Evolutionary conservation across 2,888 invertebrate genomes (phyloP).

Genomic region (Drosophila paucipuncta): DNA sequence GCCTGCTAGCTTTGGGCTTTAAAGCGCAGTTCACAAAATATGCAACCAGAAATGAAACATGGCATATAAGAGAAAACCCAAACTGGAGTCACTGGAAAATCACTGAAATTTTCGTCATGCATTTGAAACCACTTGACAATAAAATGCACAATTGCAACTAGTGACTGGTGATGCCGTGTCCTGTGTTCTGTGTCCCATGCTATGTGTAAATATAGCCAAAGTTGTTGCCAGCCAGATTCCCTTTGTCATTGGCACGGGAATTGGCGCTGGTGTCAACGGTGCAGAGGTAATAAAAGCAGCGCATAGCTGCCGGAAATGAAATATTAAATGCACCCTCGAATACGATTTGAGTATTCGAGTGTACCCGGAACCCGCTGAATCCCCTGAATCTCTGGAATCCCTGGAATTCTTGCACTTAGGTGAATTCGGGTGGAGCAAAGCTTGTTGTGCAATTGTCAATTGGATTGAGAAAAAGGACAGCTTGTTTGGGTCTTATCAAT

Average conservation of each 20-base stretch:
- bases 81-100: conserved; percentile 19
- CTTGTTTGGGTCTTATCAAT: conserved; percentile 41
- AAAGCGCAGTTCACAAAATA: conserved; percentile 29
- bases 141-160: conserved; percentile 64
- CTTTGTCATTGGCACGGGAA: conserved; percentile 63
- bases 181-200: conserved; percentile 26
- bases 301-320: conserved; percentile 68
- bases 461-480: conserved; percentile 28
- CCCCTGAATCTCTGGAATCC: background rate
- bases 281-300: conserved; percentile 76
- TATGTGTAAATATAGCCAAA: conserved; percentile 50
- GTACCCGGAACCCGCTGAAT: background rate
- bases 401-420: conserved; percentile 20
- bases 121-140: conserved; percentile 78
- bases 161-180: conserved; percentile 29
- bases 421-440: conserved; percentile 34
- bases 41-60: conserved; percentile 9
- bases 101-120: conserved; percentile 47
- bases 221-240: conserved; percentile 17
- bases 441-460: conserved; percentile 43
- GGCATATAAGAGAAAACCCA: background rate
- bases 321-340: conserved; percentile 73
- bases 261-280: conserved; percentile 68
- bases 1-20: conserved; percentile 31
- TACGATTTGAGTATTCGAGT: conserved; percentile 27